These are phyloP conservation scores for Rallus limicola DNA, from an alignment of 2,113 vertebrate species.

Conservation along the genomic window DNA sequence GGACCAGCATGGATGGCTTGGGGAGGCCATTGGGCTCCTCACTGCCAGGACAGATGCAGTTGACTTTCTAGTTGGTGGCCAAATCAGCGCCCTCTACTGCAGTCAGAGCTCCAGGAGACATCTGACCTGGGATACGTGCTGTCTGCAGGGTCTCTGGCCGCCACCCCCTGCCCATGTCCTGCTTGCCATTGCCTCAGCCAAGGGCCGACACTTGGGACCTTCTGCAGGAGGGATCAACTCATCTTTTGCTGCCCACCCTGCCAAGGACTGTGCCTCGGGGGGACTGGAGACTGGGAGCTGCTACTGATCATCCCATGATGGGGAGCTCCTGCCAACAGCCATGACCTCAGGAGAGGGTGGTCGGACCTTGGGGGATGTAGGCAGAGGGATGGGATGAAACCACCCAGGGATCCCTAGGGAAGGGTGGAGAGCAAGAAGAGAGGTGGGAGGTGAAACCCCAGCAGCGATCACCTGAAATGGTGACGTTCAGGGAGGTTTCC, in stretches of 20 bases:
- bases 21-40: background rate
- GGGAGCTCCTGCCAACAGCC: background rate
- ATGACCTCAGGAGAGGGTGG: fast-evolving
- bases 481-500: background rate
- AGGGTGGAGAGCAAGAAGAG: background rate
- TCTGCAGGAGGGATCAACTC: background rate
- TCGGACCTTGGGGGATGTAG: background rate
- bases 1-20: background rate
- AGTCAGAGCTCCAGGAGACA: background rate
- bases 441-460: background rate
- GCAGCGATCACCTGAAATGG: background rate
- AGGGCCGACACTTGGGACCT: background rate
- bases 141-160: fast-evolving
- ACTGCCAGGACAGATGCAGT: fast-evolving
- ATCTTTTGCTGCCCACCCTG: background rate
- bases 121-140: fast-evolving
- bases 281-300: background rate
- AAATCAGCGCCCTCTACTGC: background rate
- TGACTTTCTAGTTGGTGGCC: background rate
- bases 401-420: background rate
- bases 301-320: fast-evolving
- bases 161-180: fast-evolving
- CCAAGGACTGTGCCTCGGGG: background rate
- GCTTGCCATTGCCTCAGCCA: background rate
- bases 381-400: background rate